These are phyloP conservation scores for Nematolebias whitei DNA, from an alignment of 2,113 vertebrate genomes.

Conservation along the genomic window DNA sequence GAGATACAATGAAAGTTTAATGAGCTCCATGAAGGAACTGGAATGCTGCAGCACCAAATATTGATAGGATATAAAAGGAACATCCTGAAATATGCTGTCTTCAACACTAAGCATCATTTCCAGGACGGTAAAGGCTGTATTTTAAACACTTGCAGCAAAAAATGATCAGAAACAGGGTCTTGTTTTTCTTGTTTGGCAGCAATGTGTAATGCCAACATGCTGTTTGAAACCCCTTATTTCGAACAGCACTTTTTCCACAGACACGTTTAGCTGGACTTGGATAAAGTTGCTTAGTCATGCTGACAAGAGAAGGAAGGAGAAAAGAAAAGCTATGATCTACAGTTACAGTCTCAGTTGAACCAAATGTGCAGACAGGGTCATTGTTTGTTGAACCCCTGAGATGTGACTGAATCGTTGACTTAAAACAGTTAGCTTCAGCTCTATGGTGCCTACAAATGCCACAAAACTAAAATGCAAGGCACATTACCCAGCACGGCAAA, in stretches of 20 bases:
- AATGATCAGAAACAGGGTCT: slow-evolving; percentile 22
- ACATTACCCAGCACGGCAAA: slow-evolving; percentile 23
- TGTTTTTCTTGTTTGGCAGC: slow-evolving; percentile 27
- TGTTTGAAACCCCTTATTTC: slow-evolving; percentile 23
- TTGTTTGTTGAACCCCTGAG: slow-evolving; percentile 63
- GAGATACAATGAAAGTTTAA: slow-evolving; percentile 56
- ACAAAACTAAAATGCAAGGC: slow-evolving; percentile 13
- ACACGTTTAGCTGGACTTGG: slow-evolving; percentile 49
- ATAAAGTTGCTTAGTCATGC: slow-evolving; percentile 56
- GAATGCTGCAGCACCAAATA: slow-evolving; percentile 36
- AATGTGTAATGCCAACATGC: slow-evolving; percentile 10
- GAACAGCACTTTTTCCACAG: slow-evolving; percentile 39
- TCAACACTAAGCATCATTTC: slow-evolving; percentile 22
- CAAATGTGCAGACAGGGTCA: slow-evolving; percentile 26
- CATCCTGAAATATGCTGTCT: slow-evolving; percentile 35
- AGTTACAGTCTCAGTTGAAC: slow-evolving; percentile 52
- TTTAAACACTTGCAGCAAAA: slow-evolving; percentile 16
- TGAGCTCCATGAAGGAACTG: slow-evolving; percentile 39
- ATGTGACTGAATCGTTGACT: slow-evolving; percentile 47
- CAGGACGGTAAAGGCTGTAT: slow-evolving; percentile 16
- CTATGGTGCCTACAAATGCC: slow-evolving; percentile 43
- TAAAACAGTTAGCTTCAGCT: slow-evolving; percentile 57
- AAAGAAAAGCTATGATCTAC: slow-evolving; percentile 40
- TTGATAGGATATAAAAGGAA: slow-evolving; percentile 49
- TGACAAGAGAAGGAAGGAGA: slow-evolving; percentile 30